These are phyloP conservation scores for Corticium candelabrum DNA, from an alignment of 37 sponge, comb jelly and placozoan species.

Conservation along the genomic window DNA sequence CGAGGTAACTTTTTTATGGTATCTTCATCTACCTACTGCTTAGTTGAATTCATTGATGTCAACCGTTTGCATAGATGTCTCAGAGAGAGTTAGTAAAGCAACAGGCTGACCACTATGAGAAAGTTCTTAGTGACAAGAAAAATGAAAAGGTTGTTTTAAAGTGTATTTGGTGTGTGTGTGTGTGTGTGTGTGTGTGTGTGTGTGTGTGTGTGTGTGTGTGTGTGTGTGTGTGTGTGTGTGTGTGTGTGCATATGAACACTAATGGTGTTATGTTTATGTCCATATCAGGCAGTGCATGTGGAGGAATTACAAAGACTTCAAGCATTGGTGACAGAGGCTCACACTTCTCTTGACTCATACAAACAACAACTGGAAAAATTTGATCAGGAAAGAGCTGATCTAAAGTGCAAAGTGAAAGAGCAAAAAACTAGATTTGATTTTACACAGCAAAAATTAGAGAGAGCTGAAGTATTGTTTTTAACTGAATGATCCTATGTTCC, in stretches of 20 bases:
- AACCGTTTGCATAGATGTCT: background rate
- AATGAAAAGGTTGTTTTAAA: background rate
- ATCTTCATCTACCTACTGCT: too few relatives aligned
- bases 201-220: too few relatives aligned
- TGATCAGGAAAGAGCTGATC: background rate
- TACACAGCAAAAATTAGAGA: background rate
- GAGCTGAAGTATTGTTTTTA: background rate
- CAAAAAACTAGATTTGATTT: background rate
- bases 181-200: too few relatives aligned
- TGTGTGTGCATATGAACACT: too few relatives aligned
- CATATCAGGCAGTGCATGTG: background rate
- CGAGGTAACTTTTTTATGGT: too few relatives aligned
- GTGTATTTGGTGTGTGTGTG: too few relatives aligned
- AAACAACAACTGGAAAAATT: background rate
- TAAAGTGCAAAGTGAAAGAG: background rate
- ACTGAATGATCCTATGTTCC: background rate
- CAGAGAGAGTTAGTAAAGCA: background rate
- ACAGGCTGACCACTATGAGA: background rate
- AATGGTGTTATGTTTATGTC: too few relatives aligned
- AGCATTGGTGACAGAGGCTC: background rate
- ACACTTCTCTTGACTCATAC: background rate
- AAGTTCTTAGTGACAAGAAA: background rate
- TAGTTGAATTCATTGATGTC: too few relatives aligned
- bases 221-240: too few relatives aligned
- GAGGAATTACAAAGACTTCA: background rate